phyloP scores from a whole-genome alignment of 2,888 invertebrate genomes.

The Caenorhabditis sp. region DNA sequence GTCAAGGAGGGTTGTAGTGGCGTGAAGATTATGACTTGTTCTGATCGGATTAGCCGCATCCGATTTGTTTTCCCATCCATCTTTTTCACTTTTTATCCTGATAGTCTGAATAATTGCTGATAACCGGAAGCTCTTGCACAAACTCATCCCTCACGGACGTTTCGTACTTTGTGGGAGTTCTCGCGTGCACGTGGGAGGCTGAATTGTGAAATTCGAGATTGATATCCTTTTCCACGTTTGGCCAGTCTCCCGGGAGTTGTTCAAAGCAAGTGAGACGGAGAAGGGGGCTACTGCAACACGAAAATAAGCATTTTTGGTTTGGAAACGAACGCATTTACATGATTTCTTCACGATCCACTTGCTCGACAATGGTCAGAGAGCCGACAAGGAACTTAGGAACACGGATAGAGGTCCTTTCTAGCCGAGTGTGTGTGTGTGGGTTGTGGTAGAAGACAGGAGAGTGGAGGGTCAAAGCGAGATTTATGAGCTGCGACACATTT shows the following conservation, averaged over 20 bases:
- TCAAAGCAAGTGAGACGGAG: too few species aligned
- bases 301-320: not conserved
- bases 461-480: conserved; percentile 13
- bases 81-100: not conserved
- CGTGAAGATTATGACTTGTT: not conserved
- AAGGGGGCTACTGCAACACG: not conserved
- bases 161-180: conserved; percentile 23
- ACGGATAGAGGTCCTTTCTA: not conserved
- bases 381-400: not conserved
- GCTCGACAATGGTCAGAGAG: not conserved
- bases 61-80: not conserved
- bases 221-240: conserved; percentile 45
- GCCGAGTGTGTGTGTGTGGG: not conserved
- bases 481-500: conserved; percentile 22
- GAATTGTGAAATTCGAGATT: conserved; percentile 44
- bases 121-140: too few species aligned
- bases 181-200: conserved; percentile 12
- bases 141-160: not conserved
- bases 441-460: conserved; percentile 2
- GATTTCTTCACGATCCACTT: conserved; percentile 3
- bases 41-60: not conserved
- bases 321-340: conserved; percentile 1
- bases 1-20: not conserved
- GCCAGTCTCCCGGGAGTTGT: conserved; percentile 27
- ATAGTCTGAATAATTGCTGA: too few species aligned